A percentile compares a stretch with the other conserved stretches of the same genome.
Conservation (phyloP, 2,797 vertebrate species). For the Xerus rutilus region DNA sequence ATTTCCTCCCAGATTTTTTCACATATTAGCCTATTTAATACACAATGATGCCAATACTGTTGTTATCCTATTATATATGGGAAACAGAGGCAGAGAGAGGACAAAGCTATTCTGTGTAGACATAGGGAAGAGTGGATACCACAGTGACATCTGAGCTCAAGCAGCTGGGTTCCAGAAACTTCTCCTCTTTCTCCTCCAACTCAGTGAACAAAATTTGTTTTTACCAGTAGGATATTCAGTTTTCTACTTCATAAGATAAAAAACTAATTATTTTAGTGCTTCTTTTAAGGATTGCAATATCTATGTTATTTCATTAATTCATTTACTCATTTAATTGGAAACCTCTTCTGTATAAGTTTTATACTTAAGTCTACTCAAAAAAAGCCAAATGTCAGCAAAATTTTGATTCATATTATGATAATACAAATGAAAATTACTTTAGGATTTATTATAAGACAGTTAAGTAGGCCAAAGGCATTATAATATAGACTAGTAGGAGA, state of each 20-base stretch:
- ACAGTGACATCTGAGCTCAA: not conserved
- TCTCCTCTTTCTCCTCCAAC: no score
- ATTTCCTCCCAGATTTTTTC: constrained; percentile 20
- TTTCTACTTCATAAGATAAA: not conserved
- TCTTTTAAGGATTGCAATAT: not conserved
- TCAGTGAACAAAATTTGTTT: not conserved
- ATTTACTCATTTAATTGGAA: not conserved
- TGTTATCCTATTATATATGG: not conserved
- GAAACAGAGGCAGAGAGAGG: not conserved
- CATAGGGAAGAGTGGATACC: not conserved
- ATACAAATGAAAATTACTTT: not conserved
- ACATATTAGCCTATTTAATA: not conserved
- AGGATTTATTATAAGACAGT: not conserved
- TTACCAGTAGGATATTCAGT: not conserved
- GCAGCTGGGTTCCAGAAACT: not conserved
- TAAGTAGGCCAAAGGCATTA: not conserved
- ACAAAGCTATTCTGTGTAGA: not conserved
- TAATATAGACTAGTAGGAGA: not conserved
- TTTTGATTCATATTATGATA: not conserved
- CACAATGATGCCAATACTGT: not conserved
- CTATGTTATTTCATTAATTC: not conserved
- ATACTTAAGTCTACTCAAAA: not conserved
- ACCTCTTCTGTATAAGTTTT: not conserved
- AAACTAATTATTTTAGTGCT: not conserved
- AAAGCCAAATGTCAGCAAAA: not conserved